Evolutionary conservation across 2,113 vertebrate species (phyloP).

Genomic region (Hippolais icterina): DNA sequence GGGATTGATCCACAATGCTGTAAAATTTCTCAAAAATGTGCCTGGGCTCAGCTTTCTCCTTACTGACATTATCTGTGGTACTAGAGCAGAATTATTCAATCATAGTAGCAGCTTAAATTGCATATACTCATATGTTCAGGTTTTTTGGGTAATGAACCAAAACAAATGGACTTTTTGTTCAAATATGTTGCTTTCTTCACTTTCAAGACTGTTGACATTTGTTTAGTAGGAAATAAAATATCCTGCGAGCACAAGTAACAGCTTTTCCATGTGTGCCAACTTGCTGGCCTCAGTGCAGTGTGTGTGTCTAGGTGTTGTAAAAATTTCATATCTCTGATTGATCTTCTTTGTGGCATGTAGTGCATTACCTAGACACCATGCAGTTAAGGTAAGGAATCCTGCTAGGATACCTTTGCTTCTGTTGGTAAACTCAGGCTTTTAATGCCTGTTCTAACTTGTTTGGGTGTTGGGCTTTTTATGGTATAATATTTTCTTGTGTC

Average conservation of each 20-base stretch:
- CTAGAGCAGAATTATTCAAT: neutral
- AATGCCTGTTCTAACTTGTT: neutral
- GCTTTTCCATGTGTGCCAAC: neutral
- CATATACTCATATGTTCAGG: neutral
- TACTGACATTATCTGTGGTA: fast-evolving
- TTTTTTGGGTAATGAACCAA: neutral
- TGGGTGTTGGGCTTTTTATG: neutral
- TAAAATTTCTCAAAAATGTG: neutral
- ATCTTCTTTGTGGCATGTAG: neutral
- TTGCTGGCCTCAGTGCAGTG: neutral
- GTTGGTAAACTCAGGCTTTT: neutral
- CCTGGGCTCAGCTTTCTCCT: neutral
- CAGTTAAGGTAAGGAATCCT: neutral
- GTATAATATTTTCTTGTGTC: neutral
- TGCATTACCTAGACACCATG: neutral
- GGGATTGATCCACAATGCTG: neutral
- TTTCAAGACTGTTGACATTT: neutral
- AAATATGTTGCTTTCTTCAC: neutral
- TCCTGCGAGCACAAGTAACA: neutral
- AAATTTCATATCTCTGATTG: neutral
- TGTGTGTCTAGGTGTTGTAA: neutral
- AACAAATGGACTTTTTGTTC: neutral
- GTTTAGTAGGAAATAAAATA: neutral
- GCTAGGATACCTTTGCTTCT: neutral
- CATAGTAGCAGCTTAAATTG: neutral